phyloP scores from a whole-genome alignment of 2,888 invertebrate species.

The Drosophila flavopinicola region DNA sequence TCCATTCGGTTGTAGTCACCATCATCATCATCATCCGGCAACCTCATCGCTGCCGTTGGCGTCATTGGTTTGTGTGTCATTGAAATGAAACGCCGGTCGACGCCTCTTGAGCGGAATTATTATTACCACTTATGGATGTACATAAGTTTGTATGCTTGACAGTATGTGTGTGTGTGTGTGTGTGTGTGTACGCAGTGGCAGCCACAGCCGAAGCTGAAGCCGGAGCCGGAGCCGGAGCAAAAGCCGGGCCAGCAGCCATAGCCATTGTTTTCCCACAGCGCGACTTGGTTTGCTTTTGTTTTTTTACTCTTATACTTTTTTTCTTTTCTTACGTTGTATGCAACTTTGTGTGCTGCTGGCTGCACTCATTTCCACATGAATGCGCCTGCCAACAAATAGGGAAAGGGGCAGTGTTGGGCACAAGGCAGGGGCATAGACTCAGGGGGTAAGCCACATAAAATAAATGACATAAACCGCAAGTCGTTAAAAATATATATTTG shows the following conservation, averaged over 20 bases:
- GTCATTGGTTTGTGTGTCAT: slow-evolving; percentile 78
- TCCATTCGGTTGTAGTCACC: slow-evolving; percentile 40
- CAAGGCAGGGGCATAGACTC: not conserved
- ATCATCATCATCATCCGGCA: slow-evolving; percentile 35
- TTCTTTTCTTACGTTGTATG: slow-evolving; percentile 48
- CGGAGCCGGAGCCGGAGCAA: slow-evolving; percentile 47
- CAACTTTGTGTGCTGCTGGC: slow-evolving; percentile 69
- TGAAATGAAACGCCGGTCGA: slow-evolving; percentile 82
- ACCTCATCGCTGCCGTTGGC: slow-evolving; percentile 53
- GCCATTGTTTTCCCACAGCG: slow-evolving; percentile 71
- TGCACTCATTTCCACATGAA: slow-evolving; percentile 79
- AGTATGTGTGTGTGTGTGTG: slow-evolving; percentile 3
- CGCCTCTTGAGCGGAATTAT: slow-evolving; percentile 82
- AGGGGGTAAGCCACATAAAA: slow-evolving; percentile 24
- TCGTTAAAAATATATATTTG: slow-evolving; percentile 58
- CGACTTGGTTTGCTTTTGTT: slow-evolving; percentile 56
- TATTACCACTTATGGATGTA: slow-evolving; percentile 78
- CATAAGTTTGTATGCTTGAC: slow-evolving; percentile 1
- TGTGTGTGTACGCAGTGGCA: slow-evolving; percentile 19
- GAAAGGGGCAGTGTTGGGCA: slow-evolving; percentile 12
- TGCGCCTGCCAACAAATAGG: slow-evolving; percentile 49
- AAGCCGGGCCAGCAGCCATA: slow-evolving; percentile 53
- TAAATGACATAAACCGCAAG: slow-evolving; percentile 68
- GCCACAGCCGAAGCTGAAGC: slow-evolving; percentile 56
- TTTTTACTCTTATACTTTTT: slow-evolving; percentile 17